phyloP scores from a whole-genome alignment of 2,113 vertebrate species.

The Felis catus region F.catus_Fca126_mat1.0 CM031419.1:219522001-219522500 shows the following conservation, averaged over 20 bases:
- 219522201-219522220: fast-evolving
- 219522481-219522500: too few relatives aligned
- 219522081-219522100: not conserved
- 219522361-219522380: too few relatives aligned
- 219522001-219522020: not conserved
- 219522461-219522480: too few relatives aligned
- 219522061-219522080: fast-evolving
- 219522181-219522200: not conserved
- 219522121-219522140: fast-evolving
- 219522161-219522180: not conserved
- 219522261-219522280: fast-evolving
- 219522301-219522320: too few relatives aligned
- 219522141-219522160: not conserved
- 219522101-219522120: fast-evolving
- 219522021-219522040: not conserved
- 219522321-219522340: too few relatives aligned
- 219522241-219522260: fast-evolving
- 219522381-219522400: too few relatives aligned
- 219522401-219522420: too few relatives aligned
- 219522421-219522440: too few relatives aligned
- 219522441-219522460: too few relatives aligned
- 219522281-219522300: not conserved
- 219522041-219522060: fast-evolving
- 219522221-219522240: fast-evolving
- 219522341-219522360: not conserved